Conservation (phyloP, 1,140 invertebrate species). For the Heliothis subflexa region DNA sequence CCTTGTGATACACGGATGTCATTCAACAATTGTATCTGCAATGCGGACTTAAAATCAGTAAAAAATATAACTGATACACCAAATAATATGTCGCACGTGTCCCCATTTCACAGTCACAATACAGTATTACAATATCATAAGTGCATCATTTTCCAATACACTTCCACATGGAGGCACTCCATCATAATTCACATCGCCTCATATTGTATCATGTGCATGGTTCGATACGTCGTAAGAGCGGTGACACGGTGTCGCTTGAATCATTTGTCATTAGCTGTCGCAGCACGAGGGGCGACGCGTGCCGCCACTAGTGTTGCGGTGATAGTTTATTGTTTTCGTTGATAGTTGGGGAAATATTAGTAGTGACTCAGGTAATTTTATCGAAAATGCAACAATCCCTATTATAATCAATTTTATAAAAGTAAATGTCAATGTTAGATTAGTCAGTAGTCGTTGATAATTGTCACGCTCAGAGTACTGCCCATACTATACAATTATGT, state of each 20-base stretch:
- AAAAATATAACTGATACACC: not conserved
- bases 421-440: too few species aligned
- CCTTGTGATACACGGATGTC: too few species aligned
- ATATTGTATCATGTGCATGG: not conserved
- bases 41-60: not conserved
- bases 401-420: too few species aligned
- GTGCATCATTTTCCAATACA: not conserved
- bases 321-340: not conserved
- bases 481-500: too few species aligned
- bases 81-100: too few species aligned
- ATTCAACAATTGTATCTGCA: not conserved
- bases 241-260: not conserved
- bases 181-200: not conserved
- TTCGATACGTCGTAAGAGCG: not conserved
- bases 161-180: not conserved
- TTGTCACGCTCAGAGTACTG: too few species aligned
- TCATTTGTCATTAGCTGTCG: slow-evolving; percentile 70
- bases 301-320: not conserved
- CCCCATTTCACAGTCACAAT: too few species aligned
- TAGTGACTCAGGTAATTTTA: too few species aligned
- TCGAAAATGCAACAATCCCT: too few species aligned
- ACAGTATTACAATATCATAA: not conserved
- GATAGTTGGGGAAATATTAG: not conserved
- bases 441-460: too few species aligned
- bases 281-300: slow-evolving; percentile 52